phyloP scores from a whole-genome alignment of 2,888 invertebrate species.

The Apamea anceps region DNA sequence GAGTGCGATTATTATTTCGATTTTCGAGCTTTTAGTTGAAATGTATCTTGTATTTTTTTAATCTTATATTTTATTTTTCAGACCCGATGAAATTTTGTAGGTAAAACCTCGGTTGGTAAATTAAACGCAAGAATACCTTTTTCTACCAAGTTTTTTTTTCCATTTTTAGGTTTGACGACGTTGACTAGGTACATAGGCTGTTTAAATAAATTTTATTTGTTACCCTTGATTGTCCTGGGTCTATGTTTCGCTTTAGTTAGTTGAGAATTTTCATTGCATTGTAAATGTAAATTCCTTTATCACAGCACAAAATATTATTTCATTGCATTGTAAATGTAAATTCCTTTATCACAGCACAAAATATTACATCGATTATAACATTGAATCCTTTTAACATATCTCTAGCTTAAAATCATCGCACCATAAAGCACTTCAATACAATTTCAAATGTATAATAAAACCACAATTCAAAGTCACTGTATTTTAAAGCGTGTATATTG shows the following conservation, averaged over 20 bases:
- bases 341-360: background rate
- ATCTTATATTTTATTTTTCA: background rate
- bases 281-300: background rate
- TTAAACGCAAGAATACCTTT: background rate
- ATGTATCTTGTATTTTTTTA: conserved; percentile 14
- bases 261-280: background rate
- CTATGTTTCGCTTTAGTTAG: background rate
- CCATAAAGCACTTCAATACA: conserved; percentile 1
- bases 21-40: conserved; percentile 19
- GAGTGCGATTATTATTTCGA: conserved; percentile 37
- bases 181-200: background rate
- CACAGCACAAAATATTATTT: background rate
- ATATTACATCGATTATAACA: background rate
- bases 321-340: background rate
- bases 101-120: background rate
- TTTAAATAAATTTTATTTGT: background rate
- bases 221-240: too few species aligned
- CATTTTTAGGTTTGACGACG: background rate
- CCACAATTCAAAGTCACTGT: conserved; percentile 12
- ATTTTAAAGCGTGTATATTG: conserved; percentile 9
- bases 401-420: background rate
- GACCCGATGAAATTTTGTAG: background rate
- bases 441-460: conserved; percentile 19
- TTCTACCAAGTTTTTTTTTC: background rate
- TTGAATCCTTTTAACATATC: background rate